Evolutionary conservation across 2,113 vertebrate genomes (phyloP), one percentile per base, ranked within the genome.

Genomic region (Odontophorus gujanensis): DNA sequence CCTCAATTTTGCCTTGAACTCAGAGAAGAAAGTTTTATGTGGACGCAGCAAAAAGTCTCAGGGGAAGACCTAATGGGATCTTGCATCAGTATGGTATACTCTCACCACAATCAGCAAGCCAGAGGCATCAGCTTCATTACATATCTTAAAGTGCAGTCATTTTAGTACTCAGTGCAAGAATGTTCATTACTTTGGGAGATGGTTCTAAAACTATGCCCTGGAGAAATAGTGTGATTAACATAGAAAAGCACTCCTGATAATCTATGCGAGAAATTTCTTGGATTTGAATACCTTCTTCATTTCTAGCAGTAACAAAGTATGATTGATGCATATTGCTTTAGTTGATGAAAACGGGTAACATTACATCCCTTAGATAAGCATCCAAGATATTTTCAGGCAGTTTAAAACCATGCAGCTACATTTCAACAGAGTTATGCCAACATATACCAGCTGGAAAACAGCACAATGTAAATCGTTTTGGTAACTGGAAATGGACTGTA

Each of bases 131-230:
- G 66, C 71, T 62, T 90, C 48, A 73, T 95, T 89, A 66, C 51
- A 17, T n/a, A 92, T 53, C 58, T 86, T 69, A 10, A 90, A 92
- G 69, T 65, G 42, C 40, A 81, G 61, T 81, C 81, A 84, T 95
- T 86, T 95, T 69, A 84, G 76, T 75, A 66, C 74, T 72, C 34
- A 48, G 0, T 42, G 76, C 40, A 93, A 72, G 66, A 93, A 86
- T n/a, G n/a, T 84, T 95, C 94, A 86, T 86, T 96, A 93, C 81
- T 95, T 88, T 58, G 77, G 53, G 73, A 94, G 73, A 81, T 42
- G 22, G 68, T 26, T 95, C 26, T 81, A 81, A 91, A 91, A 90
- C 73, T 32, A 69, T 62, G 77, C 73, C 93, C 87, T 34, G 19
- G 76, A 95, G 95, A 92, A 93, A 78, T 1, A 1, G 10, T 62